A percentile compares a stretch with the other conserved stretches of the same genome.
phyloP scores from a whole-genome alignment of 1,140 invertebrate species.

The Pteromalus puparum region DNA sequence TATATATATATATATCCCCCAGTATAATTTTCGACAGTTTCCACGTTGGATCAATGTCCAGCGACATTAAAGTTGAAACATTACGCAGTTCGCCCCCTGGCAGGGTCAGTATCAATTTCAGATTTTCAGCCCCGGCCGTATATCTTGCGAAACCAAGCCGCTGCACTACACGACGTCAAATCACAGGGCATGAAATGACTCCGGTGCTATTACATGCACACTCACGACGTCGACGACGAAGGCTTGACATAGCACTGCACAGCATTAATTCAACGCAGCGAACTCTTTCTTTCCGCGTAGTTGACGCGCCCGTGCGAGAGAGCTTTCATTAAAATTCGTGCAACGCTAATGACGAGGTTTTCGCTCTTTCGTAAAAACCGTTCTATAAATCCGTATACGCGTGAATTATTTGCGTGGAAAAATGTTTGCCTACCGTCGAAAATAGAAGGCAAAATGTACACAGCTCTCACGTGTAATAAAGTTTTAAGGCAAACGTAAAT shows the following conservation, averaged over 20 bases:
- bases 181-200: background rate
- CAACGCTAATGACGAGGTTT: background rate
- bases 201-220: too few species aligned
- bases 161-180: background rate
- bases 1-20: too few species aligned
- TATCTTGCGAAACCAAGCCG: background rate
- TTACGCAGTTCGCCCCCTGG: too few species aligned
- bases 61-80: too few species aligned
- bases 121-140: background rate
- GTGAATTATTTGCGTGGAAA: background rate
- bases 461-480: background rate
- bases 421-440: background rate
- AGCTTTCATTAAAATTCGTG: background rate
- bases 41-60: too few species aligned
- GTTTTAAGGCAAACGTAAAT: background rate
- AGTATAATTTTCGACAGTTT: too few species aligned
- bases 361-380: background rate
- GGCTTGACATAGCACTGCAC: background rate
- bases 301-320: background rate
- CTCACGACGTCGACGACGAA: too few species aligned
- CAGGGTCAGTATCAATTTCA: too few species aligned
- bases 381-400: background rate
- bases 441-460: background rate
- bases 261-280: background rate
- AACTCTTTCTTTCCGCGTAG: background rate